Evolutionary conservation across 1,140 invertebrate species (phyloP).

Genomic region (Macrosteles quadrilineatus): DNA sequence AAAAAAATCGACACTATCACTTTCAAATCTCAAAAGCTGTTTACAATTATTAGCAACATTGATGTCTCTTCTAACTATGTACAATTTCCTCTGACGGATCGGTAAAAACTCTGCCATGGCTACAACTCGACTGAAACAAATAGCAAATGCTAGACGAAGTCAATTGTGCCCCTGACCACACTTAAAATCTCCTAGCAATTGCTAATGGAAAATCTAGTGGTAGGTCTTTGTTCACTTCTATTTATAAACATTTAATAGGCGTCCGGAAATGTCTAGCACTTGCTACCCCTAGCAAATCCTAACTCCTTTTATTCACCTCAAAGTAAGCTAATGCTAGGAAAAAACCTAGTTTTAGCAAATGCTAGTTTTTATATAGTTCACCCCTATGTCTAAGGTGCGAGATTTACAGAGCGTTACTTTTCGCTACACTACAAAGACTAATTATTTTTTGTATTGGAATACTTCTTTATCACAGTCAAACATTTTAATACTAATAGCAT

Average conservation of each 20-base stretch:
- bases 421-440: too few relatives aligned
- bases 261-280: background rate
- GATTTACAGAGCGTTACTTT: too few relatives aligned
- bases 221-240: background rate
- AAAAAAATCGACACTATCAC: background rate
- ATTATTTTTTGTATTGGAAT: too few relatives aligned
- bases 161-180: background rate
- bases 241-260: conserved; percentile 17
- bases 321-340: too few relatives aligned
- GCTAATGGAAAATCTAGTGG: background rate
- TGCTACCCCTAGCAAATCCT: background rate
- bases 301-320: too few relatives aligned
- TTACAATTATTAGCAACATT: background rate
- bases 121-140: background rate
- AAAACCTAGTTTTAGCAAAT: too few relatives aligned
- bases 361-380: too few relatives aligned
- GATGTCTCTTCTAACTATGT: background rate
- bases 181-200: conserved; percentile 2
- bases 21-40: background rate
- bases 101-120: background rate
- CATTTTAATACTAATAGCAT: too few relatives aligned
- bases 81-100: background rate
- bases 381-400: too few relatives aligned
- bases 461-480: too few relatives aligned
- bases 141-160: background rate